phyloP scores from a whole-genome alignment of 2,113 vertebrate genomes.

The Trematomus loennbergii region DNA sequence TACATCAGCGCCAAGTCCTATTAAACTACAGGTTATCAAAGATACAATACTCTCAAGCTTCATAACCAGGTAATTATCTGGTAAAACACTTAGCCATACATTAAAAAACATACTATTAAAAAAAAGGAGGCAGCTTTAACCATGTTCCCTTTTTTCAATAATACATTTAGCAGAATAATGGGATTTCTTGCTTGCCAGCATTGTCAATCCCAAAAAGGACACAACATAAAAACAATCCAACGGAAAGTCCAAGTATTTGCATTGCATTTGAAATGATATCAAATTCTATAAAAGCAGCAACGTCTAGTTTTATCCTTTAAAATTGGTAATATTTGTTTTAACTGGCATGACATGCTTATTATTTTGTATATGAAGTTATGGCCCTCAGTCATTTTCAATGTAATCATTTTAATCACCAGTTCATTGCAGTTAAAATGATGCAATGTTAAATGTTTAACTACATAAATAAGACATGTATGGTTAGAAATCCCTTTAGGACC shows the following conservation, averaged over 20 bases:
- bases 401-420: not conserved
- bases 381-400: not conserved
- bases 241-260: not conserved
- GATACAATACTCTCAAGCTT: not conserved
- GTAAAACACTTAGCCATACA: not conserved
- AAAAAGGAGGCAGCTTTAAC: not conserved
- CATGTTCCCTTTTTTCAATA: conserved; percentile 10
- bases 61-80: not conserved
- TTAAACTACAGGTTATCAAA: conserved; percentile 4
- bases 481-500: conserved; percentile 19
- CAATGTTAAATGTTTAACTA: not conserved
- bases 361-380: not conserved
- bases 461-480: not conserved
- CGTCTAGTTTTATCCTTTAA: not conserved
- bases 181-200: not conserved
- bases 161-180: not conserved
- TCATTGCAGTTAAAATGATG: not conserved
- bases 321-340: too few species aligned
- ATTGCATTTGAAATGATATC: not conserved
- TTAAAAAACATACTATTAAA: not conserved
- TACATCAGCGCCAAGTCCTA: not conserved
- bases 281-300: conserved; percentile 13
- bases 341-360: too few species aligned
- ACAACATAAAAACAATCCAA: conserved; percentile 2
- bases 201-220: not conserved